Evolutionary conservation across 2,113 vertebrate species (phyloP).

Genomic region (Cyprinodon tularosa): DNA sequence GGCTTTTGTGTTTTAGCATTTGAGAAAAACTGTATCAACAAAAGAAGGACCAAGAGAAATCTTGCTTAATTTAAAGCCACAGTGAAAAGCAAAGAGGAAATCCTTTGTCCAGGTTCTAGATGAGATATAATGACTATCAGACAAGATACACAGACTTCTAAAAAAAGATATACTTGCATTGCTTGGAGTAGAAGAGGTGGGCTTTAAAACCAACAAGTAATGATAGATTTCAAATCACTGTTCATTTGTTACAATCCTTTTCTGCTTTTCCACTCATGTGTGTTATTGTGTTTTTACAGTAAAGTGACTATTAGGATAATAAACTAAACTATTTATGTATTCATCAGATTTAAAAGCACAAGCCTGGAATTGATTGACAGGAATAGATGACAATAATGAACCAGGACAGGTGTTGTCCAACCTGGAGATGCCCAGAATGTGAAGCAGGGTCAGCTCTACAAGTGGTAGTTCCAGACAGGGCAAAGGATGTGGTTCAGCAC

Average conservation of each 20-base stretch:
- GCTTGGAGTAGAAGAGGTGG: neutral
- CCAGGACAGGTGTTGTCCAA: conserved; percentile 39
- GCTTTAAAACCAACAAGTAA: neutral
- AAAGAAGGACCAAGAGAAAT: neutral
- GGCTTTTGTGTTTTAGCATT: too few species aligned
- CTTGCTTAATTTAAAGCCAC: neutral
- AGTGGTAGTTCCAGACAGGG: conserved; percentile 32
- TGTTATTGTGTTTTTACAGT: too few species aligned
- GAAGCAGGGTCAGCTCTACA: conserved; percentile 35
- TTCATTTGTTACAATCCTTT: too few species aligned
- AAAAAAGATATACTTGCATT: neutral
- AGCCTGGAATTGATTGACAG: neutral
- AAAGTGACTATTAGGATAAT: neutral
- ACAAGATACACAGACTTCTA: neutral
- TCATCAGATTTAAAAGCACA: neutral
- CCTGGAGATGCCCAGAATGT: conserved; percentile 32
- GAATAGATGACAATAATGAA: conserved; percentile 34
- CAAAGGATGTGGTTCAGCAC: conserved; percentile 43
- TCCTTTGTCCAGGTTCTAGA: neutral
- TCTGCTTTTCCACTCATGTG: too few species aligned
- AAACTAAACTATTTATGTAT: neutral
- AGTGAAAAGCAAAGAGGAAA: neutral
- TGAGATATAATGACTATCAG: neutral
- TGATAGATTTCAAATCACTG: too few species aligned
- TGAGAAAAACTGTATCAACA: too few species aligned